Evolutionary conservation across 2,113 vertebrate genomes (phyloP).

Genomic region (Cynopterus brachyotis): DNA sequence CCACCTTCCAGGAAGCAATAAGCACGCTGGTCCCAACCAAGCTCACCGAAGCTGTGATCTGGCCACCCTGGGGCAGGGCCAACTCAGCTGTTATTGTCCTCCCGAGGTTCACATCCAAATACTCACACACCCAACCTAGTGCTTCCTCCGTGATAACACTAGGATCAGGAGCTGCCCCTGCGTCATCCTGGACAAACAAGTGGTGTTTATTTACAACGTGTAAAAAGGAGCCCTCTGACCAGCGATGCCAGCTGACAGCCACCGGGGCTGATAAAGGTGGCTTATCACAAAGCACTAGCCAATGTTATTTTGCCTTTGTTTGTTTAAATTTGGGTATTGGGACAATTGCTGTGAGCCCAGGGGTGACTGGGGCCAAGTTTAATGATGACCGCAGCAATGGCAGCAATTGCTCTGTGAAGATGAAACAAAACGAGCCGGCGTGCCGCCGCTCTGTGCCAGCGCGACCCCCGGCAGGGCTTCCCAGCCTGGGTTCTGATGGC

Average conservation of each 20-base stretch:
- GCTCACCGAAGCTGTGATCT: not conserved
- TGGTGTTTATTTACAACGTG: conserved; percentile 76
- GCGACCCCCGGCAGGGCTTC: rapidly evolving
- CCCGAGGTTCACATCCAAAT: conserved; percentile 70
- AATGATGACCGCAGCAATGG: conserved; percentile 59
- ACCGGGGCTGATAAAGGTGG: conserved; percentile 65
- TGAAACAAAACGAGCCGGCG: conserved; percentile 43
- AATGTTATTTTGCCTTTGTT: conserved; percentile 42
- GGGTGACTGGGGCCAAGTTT: not conserved
- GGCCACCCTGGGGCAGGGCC: conserved; percentile 59
- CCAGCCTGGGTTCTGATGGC: not conserved
- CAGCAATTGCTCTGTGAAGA: conserved; percentile 55
- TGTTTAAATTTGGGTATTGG: conserved; percentile 77
- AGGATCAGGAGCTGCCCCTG: conserved; percentile 58
- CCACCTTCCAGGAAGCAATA: conserved; percentile 63
- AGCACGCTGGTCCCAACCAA: not conserved
- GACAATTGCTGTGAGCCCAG: conserved; percentile 46
- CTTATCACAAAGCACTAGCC: conserved; percentile 68
- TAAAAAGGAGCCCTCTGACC: conserved; percentile 74
- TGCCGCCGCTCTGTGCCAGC: not conserved
- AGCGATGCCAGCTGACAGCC: conserved; percentile 64
- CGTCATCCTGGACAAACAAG: conserved; percentile 84
- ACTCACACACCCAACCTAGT: conserved; percentile 80
- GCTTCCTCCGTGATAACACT: conserved; percentile 86
- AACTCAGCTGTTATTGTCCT: conserved; percentile 73